phyloP scores from a whole-genome alignment of 2,888 invertebrate species.

The Yponomeuta cagnagella region DNA sequence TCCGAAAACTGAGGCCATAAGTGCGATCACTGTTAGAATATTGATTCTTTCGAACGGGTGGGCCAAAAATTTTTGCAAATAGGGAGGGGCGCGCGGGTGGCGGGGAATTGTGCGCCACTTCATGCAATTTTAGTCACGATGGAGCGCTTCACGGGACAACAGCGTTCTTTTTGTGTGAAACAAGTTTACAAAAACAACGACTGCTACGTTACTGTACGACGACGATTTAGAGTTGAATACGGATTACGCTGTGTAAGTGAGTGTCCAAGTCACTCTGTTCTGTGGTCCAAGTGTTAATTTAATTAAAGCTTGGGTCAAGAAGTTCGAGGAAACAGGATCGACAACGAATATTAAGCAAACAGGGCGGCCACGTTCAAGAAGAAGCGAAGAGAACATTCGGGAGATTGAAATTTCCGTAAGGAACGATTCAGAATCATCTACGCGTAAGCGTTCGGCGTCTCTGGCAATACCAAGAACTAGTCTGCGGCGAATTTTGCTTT shows the following conservation, averaged over 20 bases:
- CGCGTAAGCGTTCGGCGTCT: too few species aligned
- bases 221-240: conserved; percentile 23
- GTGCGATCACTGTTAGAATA: too few species aligned
- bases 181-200: conserved; percentile 22
- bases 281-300: conserved; percentile 18
- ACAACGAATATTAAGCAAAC: too few species aligned
- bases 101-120: conserved; percentile 10
- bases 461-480: too few species aligned
- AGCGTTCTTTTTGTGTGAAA: conserved; percentile 22
- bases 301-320: conserved; percentile 7
- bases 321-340: too few species aligned
- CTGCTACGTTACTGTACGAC: conserved; percentile 23
- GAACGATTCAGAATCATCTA: too few species aligned
- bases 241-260: conserved; percentile 20
- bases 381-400: too few species aligned
- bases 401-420: too few species aligned
- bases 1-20: too few species aligned
- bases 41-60: neutral
- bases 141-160: too few species aligned
- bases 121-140: neutral
- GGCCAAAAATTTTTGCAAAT: neutral
- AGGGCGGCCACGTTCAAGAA: too few species aligned
- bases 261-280: neutral
- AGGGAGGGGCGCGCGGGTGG: conserved; percentile 5
- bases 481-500: too few species aligned